phyloP scores from a whole-genome alignment of 2,888 invertebrate genomes.

The Leptopilina syphax region DNA sequence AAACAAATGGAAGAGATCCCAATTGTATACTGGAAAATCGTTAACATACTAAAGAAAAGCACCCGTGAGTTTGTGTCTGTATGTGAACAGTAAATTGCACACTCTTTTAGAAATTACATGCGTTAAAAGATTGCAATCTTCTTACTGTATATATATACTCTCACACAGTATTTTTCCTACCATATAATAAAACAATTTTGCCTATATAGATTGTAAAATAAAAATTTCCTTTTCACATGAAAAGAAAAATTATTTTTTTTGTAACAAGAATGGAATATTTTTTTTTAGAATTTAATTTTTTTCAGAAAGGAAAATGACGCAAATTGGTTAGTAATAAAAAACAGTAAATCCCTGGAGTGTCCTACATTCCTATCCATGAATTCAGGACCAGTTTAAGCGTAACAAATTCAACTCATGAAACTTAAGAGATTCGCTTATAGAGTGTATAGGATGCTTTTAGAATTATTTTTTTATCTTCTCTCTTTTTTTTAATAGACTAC shows the following conservation, averaged over 20 bases:
- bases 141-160: too few species aligned
- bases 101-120: not conserved
- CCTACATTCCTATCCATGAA: not conserved
- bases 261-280: too few species aligned
- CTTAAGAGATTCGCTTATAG: not conserved
- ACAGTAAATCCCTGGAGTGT: not conserved
- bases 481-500: constrained; percentile 21
- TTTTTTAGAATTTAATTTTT: not conserved
- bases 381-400: not conserved
- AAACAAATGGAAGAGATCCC: constrained; percentile 7
- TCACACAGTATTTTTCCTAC: not conserved
- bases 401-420: not conserved
- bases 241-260: too few species aligned
- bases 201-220: not conserved
- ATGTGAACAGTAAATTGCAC: not conserved
- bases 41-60: constrained; percentile 19
- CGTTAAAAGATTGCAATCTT: not conserved
- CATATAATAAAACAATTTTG: not conserved
- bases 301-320: too few species aligned
- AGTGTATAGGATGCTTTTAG: constrained; percentile 7
- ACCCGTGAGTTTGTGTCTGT: not conserved
- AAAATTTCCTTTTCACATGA: too few species aligned
- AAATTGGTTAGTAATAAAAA: too few species aligned
- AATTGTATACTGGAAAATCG: constrained; percentile 21
- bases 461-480: not conserved